A percentile compares a stretch with the other conserved stretches of the same genome.
phyloP scores from a whole-genome alignment of 2,797 vertebrate genomes.

The Acropternis orthonyx region DNA sequence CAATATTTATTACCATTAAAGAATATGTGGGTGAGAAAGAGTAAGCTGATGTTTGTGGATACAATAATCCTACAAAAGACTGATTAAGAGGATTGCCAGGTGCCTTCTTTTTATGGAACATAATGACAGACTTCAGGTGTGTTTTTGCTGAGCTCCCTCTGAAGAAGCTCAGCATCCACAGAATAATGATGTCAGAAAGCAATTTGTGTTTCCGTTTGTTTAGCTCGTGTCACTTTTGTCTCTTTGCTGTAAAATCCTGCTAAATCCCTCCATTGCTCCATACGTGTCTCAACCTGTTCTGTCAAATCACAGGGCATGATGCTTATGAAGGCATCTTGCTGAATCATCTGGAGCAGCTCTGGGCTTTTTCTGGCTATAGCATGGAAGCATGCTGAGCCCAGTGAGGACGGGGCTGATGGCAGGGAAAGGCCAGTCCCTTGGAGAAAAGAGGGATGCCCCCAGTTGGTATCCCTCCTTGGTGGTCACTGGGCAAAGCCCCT shows the following conservation, averaged over 20 bases:
- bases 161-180: background rate
- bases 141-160: background rate
- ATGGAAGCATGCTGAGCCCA: rapidly evolving
- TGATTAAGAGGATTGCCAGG: background rate
- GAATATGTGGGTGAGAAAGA: background rate
- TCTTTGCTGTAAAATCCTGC: slow-evolving; percentile 14
- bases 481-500: background rate
- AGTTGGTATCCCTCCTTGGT: background rate
- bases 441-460: background rate
- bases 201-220: background rate
- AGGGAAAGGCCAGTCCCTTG: background rate
- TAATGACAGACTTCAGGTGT: background rate
- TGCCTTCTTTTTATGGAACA: background rate
- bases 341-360: background rate
- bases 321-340: background rate
- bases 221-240: background rate
- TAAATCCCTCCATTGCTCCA: background rate
- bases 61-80: background rate
- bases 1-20: background rate
- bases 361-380: background rate
- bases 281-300: background rate
- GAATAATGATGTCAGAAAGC: slow-evolving; percentile 12
- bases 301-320: background rate
- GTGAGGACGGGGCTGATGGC: rapidly evolving
- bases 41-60: background rate